Evolutionary conservation across 2,113 vertebrate genomes (phyloP).

Genomic region (Bambusicola thoracicus): DNA sequence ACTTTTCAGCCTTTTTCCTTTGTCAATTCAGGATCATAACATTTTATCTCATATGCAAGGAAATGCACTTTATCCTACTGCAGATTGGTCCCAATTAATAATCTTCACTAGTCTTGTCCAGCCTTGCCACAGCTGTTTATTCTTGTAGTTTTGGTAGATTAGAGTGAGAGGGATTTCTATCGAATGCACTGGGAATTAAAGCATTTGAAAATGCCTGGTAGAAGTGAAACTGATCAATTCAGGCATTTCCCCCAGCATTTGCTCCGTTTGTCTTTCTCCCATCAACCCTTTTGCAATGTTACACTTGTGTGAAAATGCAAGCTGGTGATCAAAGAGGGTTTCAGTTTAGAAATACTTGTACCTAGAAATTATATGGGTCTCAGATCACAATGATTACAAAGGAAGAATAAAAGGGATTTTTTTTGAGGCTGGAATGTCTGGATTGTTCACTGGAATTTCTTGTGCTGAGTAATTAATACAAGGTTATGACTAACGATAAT

Average conservation of each 20-base stretch:
- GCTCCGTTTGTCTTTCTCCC: neutral
- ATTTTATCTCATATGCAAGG: neutral
- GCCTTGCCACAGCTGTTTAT: neutral
- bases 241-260: neutral
- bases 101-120: neutral
- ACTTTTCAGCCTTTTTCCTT: neutral
- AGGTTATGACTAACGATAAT: neutral
- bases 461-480: neutral
- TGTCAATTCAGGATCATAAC: neutral
- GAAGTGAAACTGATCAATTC: neutral
- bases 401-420: neutral
- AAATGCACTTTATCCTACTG: neutral
- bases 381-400: neutral
- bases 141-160: neutral
- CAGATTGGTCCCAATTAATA: neutral
- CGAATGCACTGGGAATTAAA: neutral
- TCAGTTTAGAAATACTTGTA: neutral
- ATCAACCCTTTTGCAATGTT: neutral
- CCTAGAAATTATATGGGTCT: neutral
- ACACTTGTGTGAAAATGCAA: neutral
- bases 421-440: neutral
- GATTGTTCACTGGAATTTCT: neutral
- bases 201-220: neutral
- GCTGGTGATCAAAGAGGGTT: neutral
- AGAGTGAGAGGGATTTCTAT: neutral